These are phyloP conservation scores for Microctenopoma lineatum DNA, from an alignment of 2,797 vertebrate species.

Conservation along the genomic window DNA sequence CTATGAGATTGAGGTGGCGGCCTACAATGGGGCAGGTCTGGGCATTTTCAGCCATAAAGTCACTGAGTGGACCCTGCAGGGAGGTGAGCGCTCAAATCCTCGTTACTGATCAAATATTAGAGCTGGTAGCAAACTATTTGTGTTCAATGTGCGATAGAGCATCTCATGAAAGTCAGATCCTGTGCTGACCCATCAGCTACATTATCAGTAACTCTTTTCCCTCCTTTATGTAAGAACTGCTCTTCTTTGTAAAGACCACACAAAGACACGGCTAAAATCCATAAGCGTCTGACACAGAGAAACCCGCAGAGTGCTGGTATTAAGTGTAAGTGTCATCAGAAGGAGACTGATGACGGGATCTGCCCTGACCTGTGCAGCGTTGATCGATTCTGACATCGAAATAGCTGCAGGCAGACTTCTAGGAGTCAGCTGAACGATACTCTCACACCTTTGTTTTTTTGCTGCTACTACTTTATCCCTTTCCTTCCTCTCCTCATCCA, in stretches of 20 bases:
- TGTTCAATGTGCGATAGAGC: slow-evolving; percentile 5
- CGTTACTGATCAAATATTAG: neutral
- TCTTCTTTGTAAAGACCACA: slow-evolving; percentile 20
- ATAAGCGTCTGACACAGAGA: slow-evolving; percentile 47
- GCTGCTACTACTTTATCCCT: slow-evolving; percentile 1
- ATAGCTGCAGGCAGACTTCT: slow-evolving; percentile 54
- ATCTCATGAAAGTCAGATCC: neutral
- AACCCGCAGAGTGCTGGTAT: slow-evolving; percentile 37
- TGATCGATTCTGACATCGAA: slow-evolving; percentile 69
- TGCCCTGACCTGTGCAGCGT: slow-evolving; percentile 53
- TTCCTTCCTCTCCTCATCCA: slow-evolving; percentile 10
- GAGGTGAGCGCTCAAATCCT: slow-evolving; percentile 83
- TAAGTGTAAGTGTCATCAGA: slow-evolving; percentile 50
- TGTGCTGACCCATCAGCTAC: neutral
- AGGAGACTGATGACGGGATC: slow-evolving; percentile 54
- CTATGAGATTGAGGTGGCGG: slow-evolving; percentile 97
- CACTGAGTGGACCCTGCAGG: slow-evolving; percentile 97
- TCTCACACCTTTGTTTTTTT: slow-evolving; percentile 36
- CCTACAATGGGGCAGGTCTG: slow-evolving; percentile 94
- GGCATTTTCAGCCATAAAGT: slow-evolving; percentile 94
- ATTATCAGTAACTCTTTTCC: slow-evolving; percentile 12
- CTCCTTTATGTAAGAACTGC: neutral
- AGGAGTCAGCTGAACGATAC: slow-evolving; percentile 29
- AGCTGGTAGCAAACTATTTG: neutral
- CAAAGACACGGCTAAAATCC: slow-evolving; percentile 47